Base-by-base conservation (phyloP, 2,888 invertebrate genomes). In the Romanomermis culicivorax region DNA sequence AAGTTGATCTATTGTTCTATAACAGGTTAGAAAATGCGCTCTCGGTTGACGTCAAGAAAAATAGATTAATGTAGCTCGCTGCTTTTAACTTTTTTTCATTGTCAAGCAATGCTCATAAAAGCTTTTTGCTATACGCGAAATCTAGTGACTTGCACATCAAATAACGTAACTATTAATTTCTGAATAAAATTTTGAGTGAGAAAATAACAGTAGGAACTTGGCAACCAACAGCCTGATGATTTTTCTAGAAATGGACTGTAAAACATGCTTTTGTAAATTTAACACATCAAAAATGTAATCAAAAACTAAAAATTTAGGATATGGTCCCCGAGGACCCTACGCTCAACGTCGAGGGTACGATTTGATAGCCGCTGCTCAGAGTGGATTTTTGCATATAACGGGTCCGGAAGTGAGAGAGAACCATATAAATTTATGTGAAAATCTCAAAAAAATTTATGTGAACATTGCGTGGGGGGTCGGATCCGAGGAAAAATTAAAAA, bases 291-390 rank as follows among this genome's bases (percentile, higher is more conserved):
- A 20, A 7, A 23, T 48, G 11, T 23, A 7, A 1, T 42, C 23
- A 24, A 52, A 59, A 52, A 3, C 11, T 1, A 42, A n/a, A 23
- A 53, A 59, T 53, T 11, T 54, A 73, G 74, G 93, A 0, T 95
- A 84, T 70, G 95, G 95, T 0, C 74, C 79, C 0, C 74, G 76
- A 27, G 93, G 95, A 0, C 89, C 88, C 0, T 91, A 89, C 71
- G 74, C 77, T 2, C 76, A 77, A 25, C 79, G 82, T 62, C 85
- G 88, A n/a, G 95, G 95, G 61, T 93, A 89, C 71, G 95, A 95
- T 73, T 86, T 88, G 0, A 85, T 95, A 61, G 89, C 88, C 1
- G 81, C 88, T 17, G 91, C 89, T 0, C 76, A 87, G 63, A 91
- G 88, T 2, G 93, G 95, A 0, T 73, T 93, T 0, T 64, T 93